These are phyloP conservation scores for Eretmochelys imbricata DNA, from an alignment of 2,113 vertebrate genomes.

Conservation along the genomic window DNA sequence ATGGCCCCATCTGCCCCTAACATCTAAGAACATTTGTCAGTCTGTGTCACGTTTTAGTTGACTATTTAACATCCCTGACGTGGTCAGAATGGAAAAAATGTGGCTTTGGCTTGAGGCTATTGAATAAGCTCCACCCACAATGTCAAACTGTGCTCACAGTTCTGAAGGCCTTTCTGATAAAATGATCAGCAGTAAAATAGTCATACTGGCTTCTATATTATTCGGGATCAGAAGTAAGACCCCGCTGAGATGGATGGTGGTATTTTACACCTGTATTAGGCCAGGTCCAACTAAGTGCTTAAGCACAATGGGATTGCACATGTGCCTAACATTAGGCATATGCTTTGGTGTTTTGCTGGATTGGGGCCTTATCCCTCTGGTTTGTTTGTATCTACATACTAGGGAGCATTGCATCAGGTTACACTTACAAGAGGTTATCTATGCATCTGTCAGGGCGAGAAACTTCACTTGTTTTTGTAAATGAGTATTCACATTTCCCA, in stretches of 20 bases:
- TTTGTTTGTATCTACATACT: neutral
- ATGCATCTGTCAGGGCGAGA: neutral
- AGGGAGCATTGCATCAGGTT: neutral
- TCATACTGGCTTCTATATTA: neutral
- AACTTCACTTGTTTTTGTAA: neutral
- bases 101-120: neutral
- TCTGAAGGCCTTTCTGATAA: neutral
- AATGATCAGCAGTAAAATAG: neutral
- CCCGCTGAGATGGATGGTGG: neutral
- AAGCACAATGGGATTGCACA: neutral
- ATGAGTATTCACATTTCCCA: neutral
- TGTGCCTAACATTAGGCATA: neutral
- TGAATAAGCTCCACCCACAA: neutral
- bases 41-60: neutral
- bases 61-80: neutral
- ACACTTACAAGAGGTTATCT: neutral
- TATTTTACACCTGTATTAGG: neutral
- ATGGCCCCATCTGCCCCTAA: neutral
- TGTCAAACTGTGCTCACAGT: neutral
- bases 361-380: neutral
- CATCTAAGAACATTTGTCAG: neutral
- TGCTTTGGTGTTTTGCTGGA: neutral
- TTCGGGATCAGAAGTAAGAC: neutral
- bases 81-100: neutral
- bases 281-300: neutral